Evolutionary conservation across 2,113 vertebrate genomes (phyloP).

Genomic region (Regulus satrapa): DNA sequence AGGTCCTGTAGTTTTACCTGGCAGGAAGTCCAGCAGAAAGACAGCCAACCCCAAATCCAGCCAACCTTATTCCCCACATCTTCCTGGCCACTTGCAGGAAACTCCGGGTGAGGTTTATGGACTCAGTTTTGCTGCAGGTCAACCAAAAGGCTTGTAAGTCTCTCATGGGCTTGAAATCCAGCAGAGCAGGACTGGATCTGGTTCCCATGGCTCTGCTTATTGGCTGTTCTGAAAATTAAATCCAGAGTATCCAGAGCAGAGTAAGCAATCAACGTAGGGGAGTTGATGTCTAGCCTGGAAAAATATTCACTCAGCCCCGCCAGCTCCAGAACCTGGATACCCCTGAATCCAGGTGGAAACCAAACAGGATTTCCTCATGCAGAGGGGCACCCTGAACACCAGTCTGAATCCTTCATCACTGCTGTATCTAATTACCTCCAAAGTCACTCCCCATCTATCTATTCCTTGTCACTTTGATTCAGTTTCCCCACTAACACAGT

Average conservation of each 20-base stretch:
- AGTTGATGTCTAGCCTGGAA: background rate
- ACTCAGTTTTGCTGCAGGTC: background rate
- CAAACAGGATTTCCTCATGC: background rate
- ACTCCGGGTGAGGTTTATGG: background rate
- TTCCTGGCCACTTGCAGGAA: slow-evolving; percentile 6
- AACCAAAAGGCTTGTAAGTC: background rate
- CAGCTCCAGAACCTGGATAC: background rate
- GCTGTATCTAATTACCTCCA: background rate
- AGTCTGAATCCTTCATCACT: background rate
- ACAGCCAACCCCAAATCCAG: background rate
- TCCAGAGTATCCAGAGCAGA: background rate
- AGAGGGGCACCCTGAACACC: background rate
- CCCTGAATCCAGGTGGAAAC: background rate
- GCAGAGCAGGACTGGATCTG: background rate
- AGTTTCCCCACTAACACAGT: background rate
- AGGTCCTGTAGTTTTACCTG: background rate
- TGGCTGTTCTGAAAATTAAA: background rate
- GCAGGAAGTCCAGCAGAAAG: background rate
- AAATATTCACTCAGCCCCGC: background rate
- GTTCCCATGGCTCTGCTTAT: background rate
- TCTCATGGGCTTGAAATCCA: background rate
- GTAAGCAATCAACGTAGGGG: background rate
- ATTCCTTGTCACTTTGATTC: background rate
- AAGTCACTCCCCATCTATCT: background rate
- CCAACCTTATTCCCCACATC: background rate